These are phyloP conservation scores for Petrocephalus microphthalmus DNA, from an alignment of 2,113 vertebrate genomes.

Conservation along the genomic window DNA sequence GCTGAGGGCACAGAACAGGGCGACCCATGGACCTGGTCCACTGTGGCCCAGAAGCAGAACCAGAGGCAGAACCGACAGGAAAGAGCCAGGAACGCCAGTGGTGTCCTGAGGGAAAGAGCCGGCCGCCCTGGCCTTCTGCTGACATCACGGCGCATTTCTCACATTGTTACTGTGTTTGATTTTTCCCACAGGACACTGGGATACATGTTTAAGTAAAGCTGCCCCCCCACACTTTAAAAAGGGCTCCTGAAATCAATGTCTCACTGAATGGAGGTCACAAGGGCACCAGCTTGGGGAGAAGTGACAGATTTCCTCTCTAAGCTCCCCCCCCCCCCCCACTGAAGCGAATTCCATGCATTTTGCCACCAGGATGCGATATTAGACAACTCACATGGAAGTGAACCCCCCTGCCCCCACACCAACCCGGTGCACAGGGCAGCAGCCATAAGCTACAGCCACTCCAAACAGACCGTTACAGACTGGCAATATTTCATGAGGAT, in stretches of 20 bases:
- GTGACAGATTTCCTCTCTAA: constrained; percentile 75
- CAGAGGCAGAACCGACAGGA: constrained; percentile 18
- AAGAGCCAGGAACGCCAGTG: not conserved
- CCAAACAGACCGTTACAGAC: not conserved
- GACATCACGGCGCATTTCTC: constrained; percentile 14
- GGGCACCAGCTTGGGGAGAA: constrained; percentile 71
- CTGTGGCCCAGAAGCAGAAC: not conserved
- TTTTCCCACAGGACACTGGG: constrained; percentile 9
- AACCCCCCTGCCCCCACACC: constrained; percentile 51
- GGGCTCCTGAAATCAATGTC: constrained; percentile 66
- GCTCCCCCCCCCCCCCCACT: constrained; percentile 50
- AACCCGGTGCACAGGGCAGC: constrained; percentile 4
- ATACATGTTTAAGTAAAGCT: constrained; percentile 15
- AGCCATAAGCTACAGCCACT: not conserved
- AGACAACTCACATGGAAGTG: constrained; percentile 58
- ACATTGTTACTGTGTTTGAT: constrained; percentile 24
- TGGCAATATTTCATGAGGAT: not conserved
- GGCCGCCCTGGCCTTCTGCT: not conserved
- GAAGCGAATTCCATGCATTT: constrained; percentile 63
- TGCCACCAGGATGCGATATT: constrained; percentile 65
- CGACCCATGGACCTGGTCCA: constrained; percentile 31
- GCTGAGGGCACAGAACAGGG: not conserved
- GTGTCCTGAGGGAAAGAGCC: not conserved
- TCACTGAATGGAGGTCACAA: constrained; percentile 77
- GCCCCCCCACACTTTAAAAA: constrained; percentile 47